phyloP scores from a whole-genome alignment of 2,888 invertebrate genomes.

The Acanthosoma haemorrhoidale region DNA sequence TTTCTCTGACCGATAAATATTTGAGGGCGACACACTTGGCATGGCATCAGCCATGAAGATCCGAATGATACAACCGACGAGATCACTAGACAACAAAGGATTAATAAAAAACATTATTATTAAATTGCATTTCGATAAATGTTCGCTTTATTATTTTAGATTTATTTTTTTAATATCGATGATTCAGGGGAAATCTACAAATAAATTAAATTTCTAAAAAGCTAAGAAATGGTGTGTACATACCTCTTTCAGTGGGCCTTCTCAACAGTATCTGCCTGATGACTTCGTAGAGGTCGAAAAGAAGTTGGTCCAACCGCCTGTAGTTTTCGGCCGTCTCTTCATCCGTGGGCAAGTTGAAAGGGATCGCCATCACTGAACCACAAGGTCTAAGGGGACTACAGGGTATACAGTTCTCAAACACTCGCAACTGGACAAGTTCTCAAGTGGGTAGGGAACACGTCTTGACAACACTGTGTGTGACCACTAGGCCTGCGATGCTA shows the following conservation, averaged over 20 bases:
- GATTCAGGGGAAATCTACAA: too few relatives aligned
- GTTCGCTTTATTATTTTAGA: too few relatives aligned
- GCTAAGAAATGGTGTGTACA: background rate
- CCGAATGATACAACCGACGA: too few relatives aligned
- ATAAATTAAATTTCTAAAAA: background rate
- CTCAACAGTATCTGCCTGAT: constrained; percentile 51
- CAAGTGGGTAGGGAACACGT: background rate
- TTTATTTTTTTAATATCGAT: too few relatives aligned
- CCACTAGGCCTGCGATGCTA: background rate
- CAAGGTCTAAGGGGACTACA: background rate
- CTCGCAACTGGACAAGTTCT: background rate
- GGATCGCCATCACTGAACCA: constrained; percentile 51
- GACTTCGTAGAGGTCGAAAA: constrained; percentile 54
- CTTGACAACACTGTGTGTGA: background rate
- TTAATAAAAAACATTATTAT: too few relatives aligned
- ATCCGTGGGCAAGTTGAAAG: constrained; percentile 55
- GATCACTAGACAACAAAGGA: too few relatives aligned
- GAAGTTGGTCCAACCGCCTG: constrained; percentile 54
- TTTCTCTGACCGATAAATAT: too few relatives aligned
- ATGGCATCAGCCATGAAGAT: too few relatives aligned
- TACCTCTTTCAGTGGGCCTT: constrained; percentile 33
- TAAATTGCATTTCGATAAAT: too few relatives aligned
- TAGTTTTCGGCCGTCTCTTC: constrained; percentile 55
- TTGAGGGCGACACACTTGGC: too few relatives aligned
- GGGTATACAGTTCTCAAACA: background rate